These are phyloP conservation scores for Nephrotoma guestfalica DNA, from an alignment of 2,888 invertebrate species.

Conservation along the genomic window DNA sequence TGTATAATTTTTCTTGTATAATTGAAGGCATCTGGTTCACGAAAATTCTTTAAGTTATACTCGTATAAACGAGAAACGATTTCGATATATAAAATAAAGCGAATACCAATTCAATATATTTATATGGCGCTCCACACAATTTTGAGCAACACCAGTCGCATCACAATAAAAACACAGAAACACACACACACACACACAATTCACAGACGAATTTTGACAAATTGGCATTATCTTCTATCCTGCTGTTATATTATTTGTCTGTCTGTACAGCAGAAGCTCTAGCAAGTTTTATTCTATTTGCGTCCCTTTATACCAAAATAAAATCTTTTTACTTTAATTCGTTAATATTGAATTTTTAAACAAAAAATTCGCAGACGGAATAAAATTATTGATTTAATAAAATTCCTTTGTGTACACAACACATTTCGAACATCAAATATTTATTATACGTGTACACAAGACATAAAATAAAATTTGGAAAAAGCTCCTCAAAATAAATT, in stretches of 20 bases:
- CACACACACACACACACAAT: neutral
- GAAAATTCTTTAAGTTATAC: neutral
- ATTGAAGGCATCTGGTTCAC: neutral
- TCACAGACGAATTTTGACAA: neutral
- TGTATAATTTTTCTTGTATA: neutral
- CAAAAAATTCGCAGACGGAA: neutral
- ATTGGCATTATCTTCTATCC: neutral
- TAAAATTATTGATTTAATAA: neutral
- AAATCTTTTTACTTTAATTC: neutral
- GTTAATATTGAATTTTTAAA: neutral
- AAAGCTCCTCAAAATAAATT: neutral
- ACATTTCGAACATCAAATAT: neutral
- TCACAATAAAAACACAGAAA: neutral
- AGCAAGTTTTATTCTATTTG: neutral
- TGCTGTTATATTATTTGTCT: neutral
- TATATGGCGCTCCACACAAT: neutral
- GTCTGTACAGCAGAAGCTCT: neutral
- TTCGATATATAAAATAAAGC: neutral
- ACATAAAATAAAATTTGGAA: neutral
- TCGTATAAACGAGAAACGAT: neutral
- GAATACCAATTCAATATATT: neutral
- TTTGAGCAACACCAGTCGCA: neutral
- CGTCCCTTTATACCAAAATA: neutral
- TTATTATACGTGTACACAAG: neutral
- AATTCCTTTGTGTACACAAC: neutral